These are phyloP conservation scores for Salticus scenicus DNA, from an alignment of 2,888 invertebrate species.

Conservation along the genomic window DNA sequence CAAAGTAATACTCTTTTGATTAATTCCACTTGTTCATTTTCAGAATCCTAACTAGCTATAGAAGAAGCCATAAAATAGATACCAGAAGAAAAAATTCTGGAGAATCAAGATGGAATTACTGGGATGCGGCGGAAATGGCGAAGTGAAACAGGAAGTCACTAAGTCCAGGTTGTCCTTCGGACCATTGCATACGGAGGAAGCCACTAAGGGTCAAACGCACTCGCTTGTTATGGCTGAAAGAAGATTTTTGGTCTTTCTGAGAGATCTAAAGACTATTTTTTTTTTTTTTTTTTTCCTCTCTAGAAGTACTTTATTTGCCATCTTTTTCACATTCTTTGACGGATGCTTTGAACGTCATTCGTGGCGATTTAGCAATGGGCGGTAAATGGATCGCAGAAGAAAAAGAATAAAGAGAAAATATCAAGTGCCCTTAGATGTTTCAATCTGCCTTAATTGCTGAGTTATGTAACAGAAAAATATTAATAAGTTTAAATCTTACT, in stretches of 20 bases:
- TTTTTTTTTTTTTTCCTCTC: conserved; percentile 6
- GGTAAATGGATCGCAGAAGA: conserved; percentile 38
- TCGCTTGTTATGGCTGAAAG: conserved; percentile 40
- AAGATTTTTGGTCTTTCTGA: conserved; percentile 46
- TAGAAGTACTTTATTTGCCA: conserved; percentile 49
- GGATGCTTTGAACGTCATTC: conserved; percentile 36
- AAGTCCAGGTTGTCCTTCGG: conserved; percentile 55
- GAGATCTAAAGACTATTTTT: conserved; percentile 44
- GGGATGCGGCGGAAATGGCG: conserved; percentile 39
- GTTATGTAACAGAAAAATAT: background rate
- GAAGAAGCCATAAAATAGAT: background rate
- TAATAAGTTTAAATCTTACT: background rate
- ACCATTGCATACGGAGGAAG: conserved; percentile 60
- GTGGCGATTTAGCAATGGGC: conserved; percentile 43
- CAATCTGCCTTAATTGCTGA: background rate
- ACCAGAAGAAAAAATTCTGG: background rate
- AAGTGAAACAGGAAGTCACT: conserved; percentile 55
- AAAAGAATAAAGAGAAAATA: conserved; percentile 21
- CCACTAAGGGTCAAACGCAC: conserved; percentile 62
- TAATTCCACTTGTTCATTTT: too few species aligned
- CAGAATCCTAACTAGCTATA: background rate
- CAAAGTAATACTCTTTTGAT: too few species aligned
- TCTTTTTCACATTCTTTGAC: conserved; percentile 42
- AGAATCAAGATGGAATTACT: conserved; percentile 15
- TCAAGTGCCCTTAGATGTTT: conserved; percentile 25